These are phyloP conservation scores for Ferrisia virgata DNA, from an alignment of 2,888 invertebrate species.

Conservation along the genomic window DNA sequence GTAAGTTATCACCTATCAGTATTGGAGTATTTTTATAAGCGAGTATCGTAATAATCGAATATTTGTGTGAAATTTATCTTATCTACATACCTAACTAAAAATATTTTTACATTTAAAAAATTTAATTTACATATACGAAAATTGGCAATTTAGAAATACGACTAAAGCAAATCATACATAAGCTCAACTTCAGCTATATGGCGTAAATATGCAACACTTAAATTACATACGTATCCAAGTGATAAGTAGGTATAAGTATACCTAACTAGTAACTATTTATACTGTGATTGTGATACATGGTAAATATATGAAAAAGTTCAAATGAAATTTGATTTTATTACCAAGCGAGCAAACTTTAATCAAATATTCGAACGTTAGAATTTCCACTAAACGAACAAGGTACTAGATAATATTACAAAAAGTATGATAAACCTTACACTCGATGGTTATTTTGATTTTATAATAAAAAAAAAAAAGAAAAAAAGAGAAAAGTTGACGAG, in stretches of 20 bases:
- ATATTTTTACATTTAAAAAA: too few relatives aligned
- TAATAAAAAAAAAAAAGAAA: neutral
- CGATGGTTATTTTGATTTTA: neutral
- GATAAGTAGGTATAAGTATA: too few relatives aligned
- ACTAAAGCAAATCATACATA: neutral
- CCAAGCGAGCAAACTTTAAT: neutral
- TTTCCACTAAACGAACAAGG: neutral
- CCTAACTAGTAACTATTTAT: too few relatives aligned
- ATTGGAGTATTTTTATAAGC: too few relatives aligned
- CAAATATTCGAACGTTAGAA: neutral
- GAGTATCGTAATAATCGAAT: too few relatives aligned
- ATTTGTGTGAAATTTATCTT: too few relatives aligned
- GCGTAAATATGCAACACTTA: neutral
- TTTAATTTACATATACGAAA: too few relatives aligned
- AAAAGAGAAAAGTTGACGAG: neutral
- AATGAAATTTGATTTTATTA: neutral
- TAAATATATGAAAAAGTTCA: neutral
- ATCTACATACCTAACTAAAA: too few relatives aligned
- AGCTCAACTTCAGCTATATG: too few relatives aligned
- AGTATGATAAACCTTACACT: neutral
- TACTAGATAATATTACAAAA: neutral
- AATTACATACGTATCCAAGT: neutral
- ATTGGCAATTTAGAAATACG: neutral
- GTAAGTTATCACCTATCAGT: too few relatives aligned
- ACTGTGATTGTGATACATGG: neutral